Evolutionary conservation across 1,140 invertebrate species (phyloP).

Genomic region (Bradysia coprophila): DNA sequence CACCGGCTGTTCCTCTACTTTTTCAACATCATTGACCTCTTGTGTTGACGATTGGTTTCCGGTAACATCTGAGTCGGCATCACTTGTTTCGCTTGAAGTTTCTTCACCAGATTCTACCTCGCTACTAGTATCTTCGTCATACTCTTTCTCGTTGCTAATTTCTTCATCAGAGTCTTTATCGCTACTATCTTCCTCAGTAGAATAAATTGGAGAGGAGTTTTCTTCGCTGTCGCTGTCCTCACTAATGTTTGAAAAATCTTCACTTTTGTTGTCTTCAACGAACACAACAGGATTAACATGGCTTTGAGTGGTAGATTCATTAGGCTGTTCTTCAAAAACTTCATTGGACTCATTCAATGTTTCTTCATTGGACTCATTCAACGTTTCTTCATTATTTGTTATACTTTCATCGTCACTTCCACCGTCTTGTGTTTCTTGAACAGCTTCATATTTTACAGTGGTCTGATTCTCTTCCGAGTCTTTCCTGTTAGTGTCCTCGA

Average conservation of each 20-base stretch:
- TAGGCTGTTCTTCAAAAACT: too few relatives aligned
- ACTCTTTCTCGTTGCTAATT: neutral
- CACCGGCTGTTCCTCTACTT: neutral
- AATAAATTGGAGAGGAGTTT: too few relatives aligned
- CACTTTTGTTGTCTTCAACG: neutral
- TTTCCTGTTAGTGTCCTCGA: too few relatives aligned
- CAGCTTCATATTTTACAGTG: too few relatives aligned
- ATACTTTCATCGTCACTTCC: neutral
- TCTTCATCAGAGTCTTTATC: neutral
- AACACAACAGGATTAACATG: too few relatives aligned
- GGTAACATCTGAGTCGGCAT: neutral
- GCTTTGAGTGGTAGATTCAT: too few relatives aligned
- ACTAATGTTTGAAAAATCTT: too few relatives aligned
- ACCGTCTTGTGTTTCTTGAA: too few relatives aligned
- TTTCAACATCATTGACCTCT: neutral
- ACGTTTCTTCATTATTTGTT: too few relatives aligned
- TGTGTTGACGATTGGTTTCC: neutral
- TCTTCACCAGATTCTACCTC: neutral
- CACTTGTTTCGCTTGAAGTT: neutral
- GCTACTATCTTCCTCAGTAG: neutral
- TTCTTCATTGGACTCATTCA: too few relatives aligned
- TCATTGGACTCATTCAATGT: neutral
- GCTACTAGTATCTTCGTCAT: neutral
- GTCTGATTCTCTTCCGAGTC: too few relatives aligned
- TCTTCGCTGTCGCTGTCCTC: too few relatives aligned